Evolutionary conservation across 2,888 invertebrate genomes (phyloP), one percentile per base, ranked within the genome.

Genomic region (Coelinius sp.): DNA sequence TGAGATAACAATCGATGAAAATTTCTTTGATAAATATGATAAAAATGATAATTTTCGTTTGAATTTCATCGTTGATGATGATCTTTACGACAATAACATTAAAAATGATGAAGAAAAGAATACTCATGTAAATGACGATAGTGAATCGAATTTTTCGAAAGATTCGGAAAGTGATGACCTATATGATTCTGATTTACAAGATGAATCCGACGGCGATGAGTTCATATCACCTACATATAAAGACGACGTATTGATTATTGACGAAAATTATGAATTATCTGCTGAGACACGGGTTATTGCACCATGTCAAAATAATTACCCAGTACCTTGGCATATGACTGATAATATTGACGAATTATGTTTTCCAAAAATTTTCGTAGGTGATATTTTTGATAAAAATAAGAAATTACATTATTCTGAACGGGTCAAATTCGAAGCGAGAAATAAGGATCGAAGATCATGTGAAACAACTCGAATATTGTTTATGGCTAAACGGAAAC

Each of bases 81-180:
- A 72, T 46, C 67, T 73, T 70, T 31, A 62, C 20, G 67, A 46
- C 24, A 38, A 68, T 56, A 67, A 69, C 46, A 71, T n/a, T 88
- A 88, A 82, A 3, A 27, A 5, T 8, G n/a, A 88, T 88, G 83
- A 85, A 85, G 80, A 86, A 86, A 44, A 38, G 38, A 46, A 27
- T 63, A 63, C n/a, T n/a, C n/a, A n/a, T n/a, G n/a, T n/a, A n/a
- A n/a, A n/a, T 52, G 22, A 75, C 64, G n/a, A 35, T 14, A 14
- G 14, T 5, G 63, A 73, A 67, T 46, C 69, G 14, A 71, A 35
- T 17, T n/a, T 1, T 41, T 27, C 14, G 69, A 27, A 46, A 17
- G 25, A 49, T 17, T 65, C 4, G 44, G 17, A 8, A 5, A 27
- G 7, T 41, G 41, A 41, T 41, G 41, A 41, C 2, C 2, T 41